These are phyloP conservation scores for Cerastis leucographa DNA, from an alignment of 2,888 invertebrate genomes.

Conservation along the genomic window DNA sequence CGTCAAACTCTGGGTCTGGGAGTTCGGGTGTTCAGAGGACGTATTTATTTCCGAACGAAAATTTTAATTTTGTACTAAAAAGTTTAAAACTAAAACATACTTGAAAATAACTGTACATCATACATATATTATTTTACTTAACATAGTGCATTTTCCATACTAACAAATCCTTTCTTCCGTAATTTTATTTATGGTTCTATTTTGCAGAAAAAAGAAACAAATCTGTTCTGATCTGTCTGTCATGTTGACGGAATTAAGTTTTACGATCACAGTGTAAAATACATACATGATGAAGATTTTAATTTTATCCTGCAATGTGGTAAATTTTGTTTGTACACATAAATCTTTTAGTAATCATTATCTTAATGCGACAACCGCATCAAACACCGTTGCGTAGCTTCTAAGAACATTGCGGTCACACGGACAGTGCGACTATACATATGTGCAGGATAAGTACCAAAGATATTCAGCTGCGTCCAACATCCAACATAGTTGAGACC, in stretches of 20 bases:
- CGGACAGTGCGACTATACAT: not conserved
- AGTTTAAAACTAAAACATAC: too few species aligned
- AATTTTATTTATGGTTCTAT: not conserved
- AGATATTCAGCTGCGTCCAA: not conserved
- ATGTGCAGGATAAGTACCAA: not conserved
- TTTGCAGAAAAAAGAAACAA: not conserved
- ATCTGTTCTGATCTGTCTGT: not conserved
- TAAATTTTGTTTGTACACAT: not conserved
- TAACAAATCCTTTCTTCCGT: not conserved
- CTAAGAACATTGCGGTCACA: not conserved
- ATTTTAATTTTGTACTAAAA: too few species aligned
- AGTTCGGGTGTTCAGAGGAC: too few species aligned
- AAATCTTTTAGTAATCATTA: not conserved
- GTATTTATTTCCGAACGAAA: too few species aligned
- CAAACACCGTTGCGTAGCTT: not conserved
- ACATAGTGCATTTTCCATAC: too few species aligned
- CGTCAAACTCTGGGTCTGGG: too few species aligned
- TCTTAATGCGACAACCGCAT: not conserved
- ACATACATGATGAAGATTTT: constrained; percentile 1
- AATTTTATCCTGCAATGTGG: constrained; percentile 11
- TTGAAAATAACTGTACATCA: too few species aligned
- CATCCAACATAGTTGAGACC: too few species aligned
- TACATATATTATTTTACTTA: too few species aligned
- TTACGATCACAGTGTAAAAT: not conserved
- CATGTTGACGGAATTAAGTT: constrained; percentile 5